Conservation (phyloP, 2,888 invertebrate genomes). For the Amblyteles armatorius region DNA sequence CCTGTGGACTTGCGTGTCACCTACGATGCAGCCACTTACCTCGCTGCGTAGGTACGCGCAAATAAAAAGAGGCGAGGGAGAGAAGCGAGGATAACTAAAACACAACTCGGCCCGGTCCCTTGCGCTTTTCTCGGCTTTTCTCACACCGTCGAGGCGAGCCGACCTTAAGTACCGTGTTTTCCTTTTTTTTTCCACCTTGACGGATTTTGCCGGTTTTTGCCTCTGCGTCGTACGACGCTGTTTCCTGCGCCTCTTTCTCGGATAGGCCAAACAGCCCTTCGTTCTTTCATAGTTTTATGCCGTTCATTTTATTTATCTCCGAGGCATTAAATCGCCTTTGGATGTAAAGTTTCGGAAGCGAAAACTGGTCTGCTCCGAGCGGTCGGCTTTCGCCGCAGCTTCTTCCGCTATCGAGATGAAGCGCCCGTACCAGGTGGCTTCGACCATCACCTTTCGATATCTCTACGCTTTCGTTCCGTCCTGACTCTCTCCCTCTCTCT, state of each 20-base stretch:
- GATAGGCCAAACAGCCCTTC: background rate
- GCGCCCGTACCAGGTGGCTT: constrained; percentile 57
- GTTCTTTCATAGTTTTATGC: background rate
- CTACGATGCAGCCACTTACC: constrained; percentile 79
- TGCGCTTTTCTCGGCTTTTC: constrained; percentile 81
- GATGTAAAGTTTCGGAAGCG: constrained; percentile 4
- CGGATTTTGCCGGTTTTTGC: constrained; percentile 56
- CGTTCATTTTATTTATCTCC: constrained; percentile 1
- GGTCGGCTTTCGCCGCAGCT: constrained; percentile 27
- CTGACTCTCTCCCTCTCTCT: background rate
- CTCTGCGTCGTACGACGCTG: background rate
- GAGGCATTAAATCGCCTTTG: background rate
- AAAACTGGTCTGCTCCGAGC: background rate
- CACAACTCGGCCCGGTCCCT: constrained; percentile 68
- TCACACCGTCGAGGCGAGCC: constrained; percentile 58
- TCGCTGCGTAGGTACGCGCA: constrained; percentile 14
- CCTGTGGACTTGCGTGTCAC: constrained; percentile 81
- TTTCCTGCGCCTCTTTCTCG: background rate
- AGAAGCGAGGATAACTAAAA: constrained; percentile 65
- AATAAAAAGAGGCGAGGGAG: constrained; percentile 43
- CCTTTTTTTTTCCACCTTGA: constrained; percentile 54
- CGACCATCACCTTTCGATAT: constrained; percentile 55
- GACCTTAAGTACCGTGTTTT: constrained; percentile 62
- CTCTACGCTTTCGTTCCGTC: constrained; percentile 41
- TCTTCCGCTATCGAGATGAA: constrained; percentile 47